A percentile compares a stretch with the other conserved stretches of the same genome.
phyloP scores from a whole-genome alignment of 2,113 vertebrate species.

The Alouatta palliata region DNA sequence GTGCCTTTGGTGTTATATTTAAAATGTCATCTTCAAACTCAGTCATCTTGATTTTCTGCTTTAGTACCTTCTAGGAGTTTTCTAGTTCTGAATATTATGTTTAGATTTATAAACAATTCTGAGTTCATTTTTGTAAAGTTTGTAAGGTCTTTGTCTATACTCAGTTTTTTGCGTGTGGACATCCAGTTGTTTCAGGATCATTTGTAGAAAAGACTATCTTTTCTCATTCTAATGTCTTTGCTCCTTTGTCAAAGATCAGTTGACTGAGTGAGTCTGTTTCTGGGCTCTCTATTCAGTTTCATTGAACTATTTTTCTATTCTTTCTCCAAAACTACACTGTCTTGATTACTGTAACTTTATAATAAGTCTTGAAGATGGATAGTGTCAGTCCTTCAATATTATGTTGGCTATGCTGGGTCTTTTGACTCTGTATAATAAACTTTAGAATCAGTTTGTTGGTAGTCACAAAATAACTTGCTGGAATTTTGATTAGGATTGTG shows the following conservation, averaged over 20 bases:
- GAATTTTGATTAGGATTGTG: background rate
- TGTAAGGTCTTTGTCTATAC: background rate
- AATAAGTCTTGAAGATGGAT: background rate
- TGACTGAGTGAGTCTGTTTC: background rate
- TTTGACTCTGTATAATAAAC: background rate
- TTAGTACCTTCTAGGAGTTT: background rate
- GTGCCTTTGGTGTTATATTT: background rate
- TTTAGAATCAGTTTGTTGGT: background rate
- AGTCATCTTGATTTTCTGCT: background rate
- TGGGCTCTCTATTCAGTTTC: background rate
- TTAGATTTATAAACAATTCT: background rate
- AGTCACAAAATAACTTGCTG: background rate
- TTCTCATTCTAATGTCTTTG: background rate
- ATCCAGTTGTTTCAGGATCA: background rate
- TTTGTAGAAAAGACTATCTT: background rate
- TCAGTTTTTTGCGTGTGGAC: background rate
- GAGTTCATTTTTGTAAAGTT: conserved; percentile 34
- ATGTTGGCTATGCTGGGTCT: background rate
- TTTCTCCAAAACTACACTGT: background rate
- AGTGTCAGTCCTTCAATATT: background rate
- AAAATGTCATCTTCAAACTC: background rate
- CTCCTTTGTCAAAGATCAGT: background rate
- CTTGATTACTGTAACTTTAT: background rate
- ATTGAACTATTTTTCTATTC: background rate
- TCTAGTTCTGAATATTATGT: background rate